These are phyloP conservation scores for Stenolophus ochropezus DNA, from an alignment of 2,888 invertebrate species.

Conservation along the genomic window DNA sequence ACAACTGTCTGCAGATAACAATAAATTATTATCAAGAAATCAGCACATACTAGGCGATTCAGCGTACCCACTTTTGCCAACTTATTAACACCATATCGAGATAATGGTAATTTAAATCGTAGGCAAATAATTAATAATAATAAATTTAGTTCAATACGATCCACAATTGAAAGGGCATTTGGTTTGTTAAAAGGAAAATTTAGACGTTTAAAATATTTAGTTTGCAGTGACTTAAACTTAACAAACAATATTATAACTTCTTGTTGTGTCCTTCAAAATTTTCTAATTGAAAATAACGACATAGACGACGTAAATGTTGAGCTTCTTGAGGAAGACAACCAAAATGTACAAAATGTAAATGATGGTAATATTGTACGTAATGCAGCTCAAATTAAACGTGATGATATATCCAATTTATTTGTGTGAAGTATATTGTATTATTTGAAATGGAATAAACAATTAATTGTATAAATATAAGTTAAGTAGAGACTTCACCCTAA, in stretches of 20 bases:
- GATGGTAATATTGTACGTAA: background rate
- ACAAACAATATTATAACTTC: background rate
- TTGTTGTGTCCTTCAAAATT: background rate
- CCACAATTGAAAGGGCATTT: constrained; percentile 12
- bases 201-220: constrained; percentile 8
- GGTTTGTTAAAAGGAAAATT: constrained; percentile 7
- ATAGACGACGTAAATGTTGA: background rate
- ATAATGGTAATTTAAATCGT: background rate
- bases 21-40: background rate
- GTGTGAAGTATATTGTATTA: no score
- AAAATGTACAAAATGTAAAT: background rate
- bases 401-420: no score
- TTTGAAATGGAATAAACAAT: no score
- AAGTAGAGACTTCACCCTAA: no score
- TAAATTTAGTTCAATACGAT: background rate
- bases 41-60: background rate
- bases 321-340: background rate
- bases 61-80: background rate
- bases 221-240: background rate
- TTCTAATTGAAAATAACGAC: background rate
- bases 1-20: background rate
- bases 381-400: no score
- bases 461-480: no score
- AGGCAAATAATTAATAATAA: background rate
- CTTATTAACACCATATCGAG: constrained; percentile 1